phyloP scores from a whole-genome alignment of 2,888 invertebrate genomes.

The Polietes domitor region DNA sequence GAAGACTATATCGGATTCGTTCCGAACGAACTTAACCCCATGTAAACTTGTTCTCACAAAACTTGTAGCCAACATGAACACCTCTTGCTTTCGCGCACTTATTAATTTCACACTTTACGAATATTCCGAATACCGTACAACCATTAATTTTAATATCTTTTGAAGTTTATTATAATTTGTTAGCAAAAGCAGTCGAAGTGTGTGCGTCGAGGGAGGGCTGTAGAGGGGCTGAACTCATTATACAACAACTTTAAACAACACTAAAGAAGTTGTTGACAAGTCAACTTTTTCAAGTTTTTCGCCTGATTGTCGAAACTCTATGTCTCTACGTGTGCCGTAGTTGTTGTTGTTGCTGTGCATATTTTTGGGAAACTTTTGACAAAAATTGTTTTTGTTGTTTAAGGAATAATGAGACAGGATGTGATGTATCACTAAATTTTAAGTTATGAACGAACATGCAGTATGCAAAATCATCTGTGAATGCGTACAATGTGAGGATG shows the following conservation, averaged over 20 bases:
- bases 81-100: too few relatives aligned
- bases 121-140: neutral
- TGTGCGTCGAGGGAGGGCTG: neutral
- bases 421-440: slow-evolving; percentile 58
- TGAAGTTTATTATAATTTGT: slow-evolving; percentile 27
- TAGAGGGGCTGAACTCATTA: slow-evolving; percentile 2
- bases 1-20: too few relatives aligned
- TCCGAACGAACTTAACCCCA: too few relatives aligned
- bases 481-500: too few relatives aligned
- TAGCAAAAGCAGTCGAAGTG: neutral
- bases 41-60: too few relatives aligned
- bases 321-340: neutral
- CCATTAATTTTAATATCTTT: slow-evolving; percentile 28
- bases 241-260: slow-evolving; percentile 28
- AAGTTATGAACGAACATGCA: slow-evolving; percentile 14
- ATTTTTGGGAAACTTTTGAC: slow-evolving; percentile 17
- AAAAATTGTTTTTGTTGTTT: slow-evolving; percentile 32
- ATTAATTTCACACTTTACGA: slow-evolving; percentile 11
- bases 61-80: too few relatives aligned
- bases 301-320: slow-evolving; percentile 3
- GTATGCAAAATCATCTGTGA: slow-evolving; percentile 3
- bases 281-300: slow-evolving; percentile 18
- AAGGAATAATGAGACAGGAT: slow-evolving; percentile 47
- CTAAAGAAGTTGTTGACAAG: slow-evolving; percentile 42
- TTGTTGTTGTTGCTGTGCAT: neutral